A percentile compares a stretch with the other conserved stretches of the same genome.
Evolutionary conservation across 2,888 invertebrate species (phyloP).

Genomic region (Andrena bucephala): DNA sequence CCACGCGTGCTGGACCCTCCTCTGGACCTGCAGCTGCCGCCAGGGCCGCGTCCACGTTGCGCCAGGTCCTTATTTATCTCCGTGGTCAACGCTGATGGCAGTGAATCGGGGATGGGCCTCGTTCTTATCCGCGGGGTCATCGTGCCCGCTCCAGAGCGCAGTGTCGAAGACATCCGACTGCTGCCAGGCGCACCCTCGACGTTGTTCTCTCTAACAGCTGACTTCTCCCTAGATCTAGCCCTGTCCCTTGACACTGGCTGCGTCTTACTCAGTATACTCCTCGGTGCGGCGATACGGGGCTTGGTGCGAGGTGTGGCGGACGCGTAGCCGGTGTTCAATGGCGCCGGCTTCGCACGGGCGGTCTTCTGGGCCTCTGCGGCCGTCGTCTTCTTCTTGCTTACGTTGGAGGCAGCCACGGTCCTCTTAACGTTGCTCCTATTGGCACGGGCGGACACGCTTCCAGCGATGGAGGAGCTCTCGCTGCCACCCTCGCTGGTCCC

Average conservation of each 20-base stretch:
- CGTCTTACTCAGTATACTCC: slow-evolving; percentile 83
- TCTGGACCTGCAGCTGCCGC: slow-evolving; percentile 65
- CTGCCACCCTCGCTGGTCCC: slow-evolving; percentile 90
- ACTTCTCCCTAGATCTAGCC: slow-evolving; percentile 88
- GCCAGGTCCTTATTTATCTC: slow-evolving; percentile 82
- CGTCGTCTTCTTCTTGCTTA: slow-evolving; percentile 87
- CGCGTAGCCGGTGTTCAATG: slow-evolving; percentile 38
- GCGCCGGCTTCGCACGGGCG: slow-evolving; percentile 66
- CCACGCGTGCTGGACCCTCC: slow-evolving; percentile 67
- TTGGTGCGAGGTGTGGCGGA: slow-evolving; percentile 86
- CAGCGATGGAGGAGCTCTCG: slow-evolving; percentile 91
- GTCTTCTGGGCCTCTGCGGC: slow-evolving; percentile 86
- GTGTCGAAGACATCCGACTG: slow-evolving; percentile 85
- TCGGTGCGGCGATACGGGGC: slow-evolving; percentile 85
- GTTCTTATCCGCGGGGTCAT: slow-evolving; percentile 73
- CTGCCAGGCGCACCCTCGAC: slow-evolving; percentile 69
- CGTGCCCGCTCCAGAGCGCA: slow-evolving; percentile 48
- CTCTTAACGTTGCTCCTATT: slow-evolving; percentile 66
- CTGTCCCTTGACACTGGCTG: slow-evolving; percentile 87
- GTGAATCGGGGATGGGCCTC: slow-evolving; percentile 79
- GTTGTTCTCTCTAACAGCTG: slow-evolving; percentile 85
- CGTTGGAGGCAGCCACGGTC: slow-evolving; percentile 74
- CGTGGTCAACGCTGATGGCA: slow-evolving; percentile 82
- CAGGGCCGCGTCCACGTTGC: slow-evolving; percentile 74
- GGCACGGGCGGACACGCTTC: slow-evolving; percentile 80